Evolutionary conservation across 2,888 invertebrate species (phyloP), one percentile per base, ranked within the genome.

Genomic region (Erebia palarica): DNA sequence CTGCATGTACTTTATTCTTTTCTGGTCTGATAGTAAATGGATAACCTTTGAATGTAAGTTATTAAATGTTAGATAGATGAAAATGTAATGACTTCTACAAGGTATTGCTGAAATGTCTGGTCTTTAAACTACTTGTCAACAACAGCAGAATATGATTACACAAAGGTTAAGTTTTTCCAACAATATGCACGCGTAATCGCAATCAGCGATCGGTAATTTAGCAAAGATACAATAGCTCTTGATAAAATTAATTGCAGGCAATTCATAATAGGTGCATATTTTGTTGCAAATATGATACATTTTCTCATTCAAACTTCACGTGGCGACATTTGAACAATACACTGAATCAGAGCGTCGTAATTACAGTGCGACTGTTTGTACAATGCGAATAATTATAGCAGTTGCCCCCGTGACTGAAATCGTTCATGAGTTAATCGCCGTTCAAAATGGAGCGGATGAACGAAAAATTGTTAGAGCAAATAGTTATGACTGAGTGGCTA

Each of bases 371-470:
- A 84, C 89, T 89, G 86, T 88, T 91, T 88, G 85, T 88, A 90
- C 92, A 91, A 91, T 91, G 86, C 84, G 84, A 84, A 90, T 90
- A 91, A 91, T 92, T 92, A 88, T 83, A 86, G 85, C 86, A 84
- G 81, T 81, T 78, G 82, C 76, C 77, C 85, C 85, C 86, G 85
- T 87, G 84, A 86, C 90, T 89, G 87, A 87, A 91, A 91, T 87
- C 84, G 85, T 82, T 84, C 82, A 80, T 81, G 80, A 83, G 82
- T 86, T 89, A 89, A 90, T 90, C 82, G 84, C 78, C 79, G 77
- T 75, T 80, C 80, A 76, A 80, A 80, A 83, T 82, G 77, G 82
- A 81, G 77, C 82, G 84, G 82, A 81, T 77, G 81, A 74, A 76
- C 80, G 81, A 84, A 84, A 84, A 84, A 81, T 86, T 81, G 80